A percentile compares a stretch with the other conserved stretches of the same genome.
phyloP scores from a whole-genome alignment of 2,888 invertebrate species.

The Strigamia maritima region DNA sequence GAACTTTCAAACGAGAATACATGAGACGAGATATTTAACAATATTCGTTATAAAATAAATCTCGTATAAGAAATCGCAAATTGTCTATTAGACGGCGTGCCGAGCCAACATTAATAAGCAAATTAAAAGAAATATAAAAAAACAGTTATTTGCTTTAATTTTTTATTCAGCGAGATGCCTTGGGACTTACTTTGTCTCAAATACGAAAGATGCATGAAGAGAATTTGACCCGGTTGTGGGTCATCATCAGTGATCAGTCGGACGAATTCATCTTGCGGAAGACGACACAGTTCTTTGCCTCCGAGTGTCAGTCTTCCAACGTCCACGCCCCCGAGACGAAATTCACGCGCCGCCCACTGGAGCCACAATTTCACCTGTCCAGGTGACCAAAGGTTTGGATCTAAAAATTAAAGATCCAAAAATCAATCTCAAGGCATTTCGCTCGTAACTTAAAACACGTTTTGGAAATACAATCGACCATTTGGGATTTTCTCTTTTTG shows the following conservation, averaged over 20 bases:
- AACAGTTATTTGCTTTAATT: too few species aligned
- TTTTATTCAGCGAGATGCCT: too few species aligned
- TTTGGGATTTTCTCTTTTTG: too few species aligned
- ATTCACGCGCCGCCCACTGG: slow-evolving; percentile 49
- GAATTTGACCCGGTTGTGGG: slow-evolving; percentile 48
- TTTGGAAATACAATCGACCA: too few species aligned
- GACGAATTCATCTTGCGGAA: slow-evolving; percentile 48
- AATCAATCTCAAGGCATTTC: neutral
- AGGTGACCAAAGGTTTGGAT: slow-evolving; percentile 49
- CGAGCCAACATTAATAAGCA: too few species aligned
- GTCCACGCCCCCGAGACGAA: slow-evolving; percentile 48
- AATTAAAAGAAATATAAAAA: too few species aligned
- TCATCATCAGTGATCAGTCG: slow-evolving; percentile 45
- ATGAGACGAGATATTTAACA: too few species aligned
- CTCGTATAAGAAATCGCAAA: too few species aligned
- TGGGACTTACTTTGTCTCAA: slow-evolving; percentile 46
- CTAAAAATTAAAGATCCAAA: slow-evolving; percentile 43
- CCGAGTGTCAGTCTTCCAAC: slow-evolving; percentile 47
- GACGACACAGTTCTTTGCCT: slow-evolving; percentile 49
- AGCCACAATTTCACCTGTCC: slow-evolving; percentile 50
- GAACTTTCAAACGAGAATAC: too few species aligned
- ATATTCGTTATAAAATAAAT: too few species aligned
- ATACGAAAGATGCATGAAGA: slow-evolving; percentile 48
- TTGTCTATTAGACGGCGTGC: too few species aligned
- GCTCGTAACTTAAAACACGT: too few species aligned